Percentiles rank a stretch among this genome's conserved stretches.
These are phyloP conservation scores for Drosophila setosimentum DNA, from an alignment of 2,888 invertebrate genomes.

Conservation along the genomic window DNA sequence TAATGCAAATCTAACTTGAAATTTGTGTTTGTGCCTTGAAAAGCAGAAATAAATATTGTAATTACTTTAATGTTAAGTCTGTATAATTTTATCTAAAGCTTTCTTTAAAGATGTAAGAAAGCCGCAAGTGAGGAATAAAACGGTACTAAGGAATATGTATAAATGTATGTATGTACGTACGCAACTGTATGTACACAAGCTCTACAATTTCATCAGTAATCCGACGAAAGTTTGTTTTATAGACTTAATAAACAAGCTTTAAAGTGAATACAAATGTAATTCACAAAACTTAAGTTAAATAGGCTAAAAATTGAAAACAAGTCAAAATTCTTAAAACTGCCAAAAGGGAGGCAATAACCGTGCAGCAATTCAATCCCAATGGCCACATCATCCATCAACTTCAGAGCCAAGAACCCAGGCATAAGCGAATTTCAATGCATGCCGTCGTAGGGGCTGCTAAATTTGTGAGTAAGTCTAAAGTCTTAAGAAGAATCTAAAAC, in stretches of 20 bases:
- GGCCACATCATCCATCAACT: slow-evolving; percentile 64
- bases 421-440: slow-evolving; percentile 46
- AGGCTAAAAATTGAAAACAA: slow-evolving; percentile 34
- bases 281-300: slow-evolving; percentile 24
- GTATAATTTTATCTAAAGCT: too few species aligned
- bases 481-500: too few species aligned
- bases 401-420: slow-evolving; percentile 30
- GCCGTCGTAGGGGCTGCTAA: slow-evolving; percentile 16
- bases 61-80: too few species aligned
- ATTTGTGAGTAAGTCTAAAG: slow-evolving; percentile 34
- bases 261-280: background rate
- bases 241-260: background rate
- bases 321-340: slow-evolving; percentile 31
- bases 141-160: too few species aligned
- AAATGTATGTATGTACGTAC: too few species aligned
- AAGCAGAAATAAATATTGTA: too few species aligned
- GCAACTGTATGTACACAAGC: background rate
- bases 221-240: background rate
- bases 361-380: slow-evolving; percentile 7
- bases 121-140: too few species aligned
- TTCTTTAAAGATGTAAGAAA: too few species aligned
- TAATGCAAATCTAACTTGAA: background rate
- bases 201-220: background rate
- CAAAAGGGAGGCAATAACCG: slow-evolving; percentile 11
- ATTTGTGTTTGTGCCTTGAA: background rate